phyloP scores from a whole-genome alignment of 1,140 invertebrate genomes.

The Coenobita brevimanus region DNA sequence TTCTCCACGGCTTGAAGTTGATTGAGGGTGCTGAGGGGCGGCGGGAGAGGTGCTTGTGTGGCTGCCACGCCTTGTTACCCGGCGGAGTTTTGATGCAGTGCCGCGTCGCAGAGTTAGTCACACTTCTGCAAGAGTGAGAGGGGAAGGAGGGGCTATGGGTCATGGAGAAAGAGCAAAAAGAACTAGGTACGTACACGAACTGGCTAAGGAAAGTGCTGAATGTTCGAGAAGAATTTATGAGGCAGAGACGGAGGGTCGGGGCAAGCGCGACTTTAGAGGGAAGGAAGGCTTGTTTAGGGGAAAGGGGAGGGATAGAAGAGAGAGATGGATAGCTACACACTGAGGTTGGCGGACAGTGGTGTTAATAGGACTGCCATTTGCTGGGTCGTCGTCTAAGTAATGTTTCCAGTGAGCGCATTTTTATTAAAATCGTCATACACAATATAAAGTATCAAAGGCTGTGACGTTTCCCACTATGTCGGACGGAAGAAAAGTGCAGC shows the following conservation, averaged over 20 bases:
- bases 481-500: too few relatives aligned
- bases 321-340: not conserved
- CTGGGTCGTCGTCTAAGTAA: too few relatives aligned
- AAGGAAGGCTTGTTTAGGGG: not conserved
- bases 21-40: too few relatives aligned
- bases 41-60: too few relatives aligned
- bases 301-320: not conserved
- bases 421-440: too few relatives aligned
- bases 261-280: not conserved
- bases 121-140: not conserved
- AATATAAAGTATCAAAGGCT: too few relatives aligned
- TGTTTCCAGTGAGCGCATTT: too few relatives aligned
- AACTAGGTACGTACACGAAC: not conserved
- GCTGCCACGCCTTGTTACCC: too few relatives aligned
- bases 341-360: not conserved
- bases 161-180: not conserved
- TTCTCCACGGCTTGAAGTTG: constrained; percentile 39
- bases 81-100: too few relatives aligned
- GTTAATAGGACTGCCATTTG: too few relatives aligned
- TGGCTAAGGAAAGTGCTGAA: not conserved
- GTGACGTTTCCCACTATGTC: too few relatives aligned
- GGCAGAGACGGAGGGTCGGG: not conserved
- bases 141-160: not conserved
- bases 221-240: not conserved
- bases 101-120: too few relatives aligned